Percentiles rank a stretch among this genome's conserved stretches.
Evolutionary conservation across 2,888 invertebrate genomes (phyloP).

Genomic region (Troides helena): DNA sequence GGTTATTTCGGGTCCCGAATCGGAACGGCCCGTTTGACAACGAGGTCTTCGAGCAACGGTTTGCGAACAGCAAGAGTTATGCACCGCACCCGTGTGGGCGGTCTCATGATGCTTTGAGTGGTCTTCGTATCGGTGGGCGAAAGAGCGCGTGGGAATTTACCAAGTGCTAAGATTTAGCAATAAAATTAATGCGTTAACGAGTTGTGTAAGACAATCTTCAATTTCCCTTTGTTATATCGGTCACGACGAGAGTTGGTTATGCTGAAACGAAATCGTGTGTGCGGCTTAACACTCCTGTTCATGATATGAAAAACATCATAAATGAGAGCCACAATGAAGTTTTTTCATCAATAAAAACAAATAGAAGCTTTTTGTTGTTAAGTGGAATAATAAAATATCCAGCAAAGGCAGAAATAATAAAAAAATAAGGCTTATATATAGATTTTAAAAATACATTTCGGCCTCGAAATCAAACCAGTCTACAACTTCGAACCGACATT

Average conservation of each 20-base stretch:
- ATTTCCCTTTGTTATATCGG: conserved; percentile 21
- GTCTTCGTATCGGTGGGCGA: conserved; percentile 35
- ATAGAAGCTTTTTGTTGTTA: too few relatives aligned
- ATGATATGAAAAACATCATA: too few relatives aligned
- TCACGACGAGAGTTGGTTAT: conserved; percentile 2
- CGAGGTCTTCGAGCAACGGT: conserved; percentile 60
- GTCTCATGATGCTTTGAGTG: conserved; percentile 39
- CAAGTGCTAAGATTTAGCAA: conserved; percentile 14
- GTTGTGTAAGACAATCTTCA: conserved; percentile 22
- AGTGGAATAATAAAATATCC: too few relatives aligned
- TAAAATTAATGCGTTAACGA: conserved; percentile 19
- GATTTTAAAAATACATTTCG: too few relatives aligned
- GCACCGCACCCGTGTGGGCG: conserved; percentile 59
- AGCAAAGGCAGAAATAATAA: too few relatives aligned
- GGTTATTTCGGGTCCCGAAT: conserved; percentile 72
- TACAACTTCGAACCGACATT: conserved; percentile 3
- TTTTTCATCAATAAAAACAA: too few relatives aligned
- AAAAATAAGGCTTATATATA: too few relatives aligned
- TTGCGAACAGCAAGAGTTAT: conserved; percentile 63
- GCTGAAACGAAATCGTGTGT: too few relatives aligned
- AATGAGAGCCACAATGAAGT: too few relatives aligned
- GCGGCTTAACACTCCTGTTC: too few relatives aligned
- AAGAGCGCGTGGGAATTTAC: conserved; percentile 16
- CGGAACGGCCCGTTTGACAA: conserved; percentile 72
- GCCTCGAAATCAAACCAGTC: neutral